Evolutionary conservation across 2,888 invertebrate genomes (phyloP).

Genomic region (Lithophane ornitopus): DNA sequence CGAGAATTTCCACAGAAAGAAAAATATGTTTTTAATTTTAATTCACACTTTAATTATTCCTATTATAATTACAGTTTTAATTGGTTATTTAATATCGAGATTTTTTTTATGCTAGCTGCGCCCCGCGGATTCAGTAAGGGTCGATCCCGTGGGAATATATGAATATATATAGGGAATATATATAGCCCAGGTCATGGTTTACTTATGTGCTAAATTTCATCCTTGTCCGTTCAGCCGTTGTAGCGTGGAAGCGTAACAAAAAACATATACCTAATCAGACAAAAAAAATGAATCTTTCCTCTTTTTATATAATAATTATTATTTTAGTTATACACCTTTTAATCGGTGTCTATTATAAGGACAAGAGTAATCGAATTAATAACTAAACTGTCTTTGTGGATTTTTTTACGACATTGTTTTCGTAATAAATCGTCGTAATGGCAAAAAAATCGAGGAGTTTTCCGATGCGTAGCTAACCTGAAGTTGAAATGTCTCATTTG

Average conservation of each 20-base stretch:
- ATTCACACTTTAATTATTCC: not conserved
- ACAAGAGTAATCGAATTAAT: not conserved
- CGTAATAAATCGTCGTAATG: not conserved
- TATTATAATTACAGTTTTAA: not conserved
- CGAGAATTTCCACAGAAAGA: not conserved
- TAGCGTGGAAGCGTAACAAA: too few species aligned
- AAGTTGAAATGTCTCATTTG: not conserved
- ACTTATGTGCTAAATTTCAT: too few species aligned
- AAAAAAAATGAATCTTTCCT: too few species aligned
- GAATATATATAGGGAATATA: too few species aligned
- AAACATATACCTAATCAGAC: too few species aligned
- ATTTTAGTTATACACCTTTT: not conserved
- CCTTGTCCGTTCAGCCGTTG: too few species aligned
- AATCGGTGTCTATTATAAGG: not conserved
- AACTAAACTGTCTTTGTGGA: too few species aligned
- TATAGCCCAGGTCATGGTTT: too few species aligned
- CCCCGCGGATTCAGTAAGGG: too few species aligned
- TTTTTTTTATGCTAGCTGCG: not conserved
- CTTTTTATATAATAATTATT: too few species aligned
- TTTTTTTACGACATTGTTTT: too few species aligned
- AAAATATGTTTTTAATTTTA: not conserved
- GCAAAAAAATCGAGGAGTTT: not conserved
- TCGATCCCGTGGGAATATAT: too few species aligned
- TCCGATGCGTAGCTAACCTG: not conserved
- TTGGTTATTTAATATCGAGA: not conserved